A percentile compares a stretch with the other conserved stretches of the same genome.
phyloP scores from a whole-genome alignment of 1,140 invertebrate genomes.

The Phymorhynchus buccinoides region DNA sequence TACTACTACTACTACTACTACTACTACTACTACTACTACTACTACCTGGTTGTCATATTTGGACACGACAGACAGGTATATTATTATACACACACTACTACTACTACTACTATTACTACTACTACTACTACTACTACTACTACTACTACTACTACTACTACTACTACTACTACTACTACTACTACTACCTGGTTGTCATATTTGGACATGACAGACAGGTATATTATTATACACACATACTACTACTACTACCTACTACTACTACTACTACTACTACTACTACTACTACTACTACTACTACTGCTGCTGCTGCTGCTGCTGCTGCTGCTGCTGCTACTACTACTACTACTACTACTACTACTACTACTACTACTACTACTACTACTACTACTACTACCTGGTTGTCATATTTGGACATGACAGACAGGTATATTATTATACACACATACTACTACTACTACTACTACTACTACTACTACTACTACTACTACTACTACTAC shows the following conservation, averaged over 20 bases:
- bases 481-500: background rate
- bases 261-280: background rate
- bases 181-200: no score
- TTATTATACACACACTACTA: no score
- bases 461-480: background rate
- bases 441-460: no score
- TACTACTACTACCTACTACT: no score
- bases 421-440: no score
- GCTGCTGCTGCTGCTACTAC: background rate
- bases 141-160: background rate
- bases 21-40: no score
- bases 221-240: no score
- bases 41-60: no score
- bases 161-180: background rate
- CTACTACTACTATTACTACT: background rate
- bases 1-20: background rate
- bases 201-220: no score
- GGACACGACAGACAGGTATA: no score
- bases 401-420: no score
- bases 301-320: background rate
- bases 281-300: background rate
- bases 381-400: constrained; percentile 17
- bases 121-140: background rate
- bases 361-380: constrained; percentile 16
- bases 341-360: constrained; percentile 17